Percentiles rank a stretch among this genome's conserved stretches.
Conservation (phyloP, 2,113 vertebrate species). For the Oreochromis tanganicae region DNA sequence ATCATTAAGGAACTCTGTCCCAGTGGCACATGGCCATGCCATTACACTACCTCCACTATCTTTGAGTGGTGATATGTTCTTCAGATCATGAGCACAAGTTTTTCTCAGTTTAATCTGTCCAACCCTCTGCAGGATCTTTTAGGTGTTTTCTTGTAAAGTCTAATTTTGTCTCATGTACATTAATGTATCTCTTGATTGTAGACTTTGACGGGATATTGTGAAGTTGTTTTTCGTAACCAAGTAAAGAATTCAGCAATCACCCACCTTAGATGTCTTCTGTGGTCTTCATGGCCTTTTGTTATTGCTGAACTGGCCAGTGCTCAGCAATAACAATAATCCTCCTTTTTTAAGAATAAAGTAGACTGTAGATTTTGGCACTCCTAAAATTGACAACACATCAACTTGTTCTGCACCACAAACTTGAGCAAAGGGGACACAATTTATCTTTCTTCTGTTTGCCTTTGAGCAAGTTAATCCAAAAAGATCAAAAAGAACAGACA, state of each 20-base stretch:
- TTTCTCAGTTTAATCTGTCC: too few species aligned
- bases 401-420: background rate
- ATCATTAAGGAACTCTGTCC: too few species aligned
- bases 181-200: background rate
- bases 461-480: background rate
- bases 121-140: accelerated
- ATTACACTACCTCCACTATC: too few species aligned
- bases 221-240: background rate
- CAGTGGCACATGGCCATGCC: too few species aligned
- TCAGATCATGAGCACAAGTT: too few species aligned
- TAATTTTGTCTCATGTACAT: background rate
- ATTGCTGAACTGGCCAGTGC: accelerated
- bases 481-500: background rate
- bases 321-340: background rate
- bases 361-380: background rate
- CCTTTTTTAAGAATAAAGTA: background rate
- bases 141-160: background rate
- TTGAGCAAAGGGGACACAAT: background rate
- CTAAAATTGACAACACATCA: background rate
- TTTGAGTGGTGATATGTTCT: too few species aligned
- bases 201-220: accelerated
- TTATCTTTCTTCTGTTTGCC: background rate
- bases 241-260: background rate
- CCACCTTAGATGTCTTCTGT: background rate
- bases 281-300: background rate